These are phyloP conservation scores for Pantherophis guttatus DNA, from an alignment of 2,113 vertebrate species.

Conservation along the genomic window DNA sequence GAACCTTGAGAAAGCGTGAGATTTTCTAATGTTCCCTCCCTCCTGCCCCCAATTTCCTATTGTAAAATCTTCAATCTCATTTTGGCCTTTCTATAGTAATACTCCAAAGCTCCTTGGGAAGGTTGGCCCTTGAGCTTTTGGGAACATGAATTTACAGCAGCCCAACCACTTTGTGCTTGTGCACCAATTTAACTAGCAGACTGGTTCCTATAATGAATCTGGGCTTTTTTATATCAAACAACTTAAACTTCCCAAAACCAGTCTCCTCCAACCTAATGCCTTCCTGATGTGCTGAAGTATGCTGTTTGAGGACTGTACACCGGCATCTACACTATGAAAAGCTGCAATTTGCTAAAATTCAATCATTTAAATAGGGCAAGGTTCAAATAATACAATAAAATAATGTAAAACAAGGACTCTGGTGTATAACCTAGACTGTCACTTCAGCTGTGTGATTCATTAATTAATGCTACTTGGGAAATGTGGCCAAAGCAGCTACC, in stretches of 20 bases:
- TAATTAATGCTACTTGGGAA: background rate
- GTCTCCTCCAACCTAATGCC: background rate
- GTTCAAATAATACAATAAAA: background rate
- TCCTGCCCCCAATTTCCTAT: background rate
- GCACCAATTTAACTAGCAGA: background rate
- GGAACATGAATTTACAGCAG: conserved; percentile 7
- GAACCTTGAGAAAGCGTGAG: background rate
- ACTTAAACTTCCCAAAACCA: background rate
- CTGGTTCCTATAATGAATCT: background rate
- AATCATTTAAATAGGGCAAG: background rate
- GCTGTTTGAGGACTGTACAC: background rate
- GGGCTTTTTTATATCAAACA: background rate
- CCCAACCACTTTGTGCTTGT: background rate
- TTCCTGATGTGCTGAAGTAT: background rate
- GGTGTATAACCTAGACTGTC: background rate
- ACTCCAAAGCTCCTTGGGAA: background rate
- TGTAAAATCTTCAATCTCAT: background rate
- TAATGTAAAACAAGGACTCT: background rate
- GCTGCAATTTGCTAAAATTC: background rate
- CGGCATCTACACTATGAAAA: background rate
- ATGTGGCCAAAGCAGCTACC: background rate
- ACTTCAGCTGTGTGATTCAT: background rate
- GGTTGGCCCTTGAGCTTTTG: background rate
- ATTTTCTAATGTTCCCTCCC: background rate
- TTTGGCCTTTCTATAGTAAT: conserved; percentile 1